Conservation (phyloP, 2,888 invertebrate species). For the Carabus problematicus region DNA sequence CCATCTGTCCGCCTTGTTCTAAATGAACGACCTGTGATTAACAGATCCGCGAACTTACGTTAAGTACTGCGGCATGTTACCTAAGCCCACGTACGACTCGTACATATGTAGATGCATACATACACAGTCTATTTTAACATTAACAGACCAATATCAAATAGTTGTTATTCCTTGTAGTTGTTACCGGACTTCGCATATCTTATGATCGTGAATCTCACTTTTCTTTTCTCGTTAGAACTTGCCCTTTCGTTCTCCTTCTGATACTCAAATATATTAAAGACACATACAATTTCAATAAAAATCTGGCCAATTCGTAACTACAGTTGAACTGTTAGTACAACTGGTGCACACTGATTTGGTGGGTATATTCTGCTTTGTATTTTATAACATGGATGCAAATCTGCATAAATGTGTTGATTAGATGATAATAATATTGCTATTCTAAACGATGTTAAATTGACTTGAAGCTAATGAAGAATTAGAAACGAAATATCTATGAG, state of each 20-base stretch:
- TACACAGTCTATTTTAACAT: not conserved
- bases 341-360: no score
- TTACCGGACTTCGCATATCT: not conserved
- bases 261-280: not conserved
- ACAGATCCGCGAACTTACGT: constrained; percentile 12
- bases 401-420: not conserved
- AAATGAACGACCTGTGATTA: constrained; percentile 18
- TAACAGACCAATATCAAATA: not conserved
- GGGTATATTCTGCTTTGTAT: no score
- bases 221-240: not conserved
- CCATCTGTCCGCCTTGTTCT: constrained; percentile 12
- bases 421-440: not conserved
- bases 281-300: not conserved
- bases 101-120: constrained; percentile 1
- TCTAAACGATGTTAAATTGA: no score
- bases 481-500: not conserved
- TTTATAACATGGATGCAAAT: not conserved
- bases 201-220: not conserved
- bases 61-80: not conserved
- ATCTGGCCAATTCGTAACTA: no score
- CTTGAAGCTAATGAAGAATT: no score
- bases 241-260: not conserved
- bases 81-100: constrained; percentile 1
- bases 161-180: constrained; percentile 3
- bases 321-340: not conserved